Percentiles rank a stretch among this genome's conserved stretches.
Conservation (phyloP, 2,888 invertebrate genomes). For the Caenorhabditis sinica region DNA sequence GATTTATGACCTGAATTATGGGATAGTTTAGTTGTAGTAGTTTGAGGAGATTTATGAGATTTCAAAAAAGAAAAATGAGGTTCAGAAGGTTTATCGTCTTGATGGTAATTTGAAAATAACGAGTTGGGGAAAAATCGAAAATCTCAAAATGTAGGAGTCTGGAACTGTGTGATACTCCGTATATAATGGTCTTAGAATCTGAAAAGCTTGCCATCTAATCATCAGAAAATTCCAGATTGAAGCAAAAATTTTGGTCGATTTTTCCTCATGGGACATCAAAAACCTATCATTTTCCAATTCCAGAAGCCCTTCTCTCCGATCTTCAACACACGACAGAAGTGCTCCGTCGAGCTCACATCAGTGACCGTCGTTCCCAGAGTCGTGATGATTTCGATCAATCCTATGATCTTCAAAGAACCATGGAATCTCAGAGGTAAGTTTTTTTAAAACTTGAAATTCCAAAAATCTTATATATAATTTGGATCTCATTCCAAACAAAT, state of each 20-base stretch:
- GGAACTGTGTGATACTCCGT: too few relatives aligned
- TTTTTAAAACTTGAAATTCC: too few relatives aligned
- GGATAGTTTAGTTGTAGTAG: not conserved
- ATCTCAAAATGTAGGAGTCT: too few relatives aligned
- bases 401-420: conserved; percentile 45
- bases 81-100: not conserved
- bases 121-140: too few relatives aligned
- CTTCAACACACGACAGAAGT: conserved; percentile 94
- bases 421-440: conserved; percentile 40
- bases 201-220: too few relatives aligned
- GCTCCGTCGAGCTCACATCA: conserved; percentile 82
- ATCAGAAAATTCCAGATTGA: too few relatives aligned
- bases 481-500: too few relatives aligned
- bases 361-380: conserved; percentile 63
- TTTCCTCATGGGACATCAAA: too few relatives aligned
- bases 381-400: conserved; percentile 52
- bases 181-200: too few relatives aligned
- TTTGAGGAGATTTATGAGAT: not conserved
- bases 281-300: conserved; percentile 66
- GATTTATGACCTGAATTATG: conserved; percentile 4
- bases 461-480: too few relatives aligned
- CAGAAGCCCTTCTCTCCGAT: conserved; percentile 96
- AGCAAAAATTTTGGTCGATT: not conserved
- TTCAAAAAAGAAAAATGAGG: not conserved
- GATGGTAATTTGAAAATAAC: not conserved